These are phyloP conservation scores for Ischnura elegans DNA, from an alignment of 2,888 invertebrate genomes.

Conservation along the genomic window DNA sequence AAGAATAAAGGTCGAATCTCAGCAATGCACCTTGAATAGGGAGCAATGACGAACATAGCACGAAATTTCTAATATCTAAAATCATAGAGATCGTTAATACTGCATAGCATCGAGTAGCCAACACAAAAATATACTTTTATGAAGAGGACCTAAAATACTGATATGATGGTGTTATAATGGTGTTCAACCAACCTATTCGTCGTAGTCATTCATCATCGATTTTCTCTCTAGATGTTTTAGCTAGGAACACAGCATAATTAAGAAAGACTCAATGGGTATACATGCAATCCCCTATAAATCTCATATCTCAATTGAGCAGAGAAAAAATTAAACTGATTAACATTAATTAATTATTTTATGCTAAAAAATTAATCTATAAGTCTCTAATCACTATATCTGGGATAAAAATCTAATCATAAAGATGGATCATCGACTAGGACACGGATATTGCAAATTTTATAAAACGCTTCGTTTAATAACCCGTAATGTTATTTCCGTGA, in stretches of 20 bases:
- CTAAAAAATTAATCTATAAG: not conserved
- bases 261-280: not conserved
- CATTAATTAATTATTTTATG: not conserved
- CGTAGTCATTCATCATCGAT: not conserved
- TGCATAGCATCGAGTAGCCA: too few species aligned
- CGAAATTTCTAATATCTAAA: too few species aligned
- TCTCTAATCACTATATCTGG: not conserved
- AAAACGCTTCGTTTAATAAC: not conserved
- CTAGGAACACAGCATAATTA: not conserved
- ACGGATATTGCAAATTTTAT: not conserved
- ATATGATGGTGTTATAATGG: too few species aligned
- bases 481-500: not conserved
- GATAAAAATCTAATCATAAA: not conserved
- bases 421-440: not conserved
- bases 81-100: too few species aligned
- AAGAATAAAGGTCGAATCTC: too few species aligned
- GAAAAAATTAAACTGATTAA: not conserved
- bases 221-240: not conserved
- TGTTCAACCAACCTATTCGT: too few species aligned
- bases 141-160: too few species aligned
- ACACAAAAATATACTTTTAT: too few species aligned
- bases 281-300: not conserved
- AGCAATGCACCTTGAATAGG: too few species aligned
- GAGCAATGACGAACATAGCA: too few species aligned
- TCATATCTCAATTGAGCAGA: not conserved